Percentiles rank a stretch among this genome's conserved stretches.
These are phyloP conservation scores for Tholera decimalis DNA, from an alignment of 2,888 invertebrate species.

Conservation along the genomic window DNA sequence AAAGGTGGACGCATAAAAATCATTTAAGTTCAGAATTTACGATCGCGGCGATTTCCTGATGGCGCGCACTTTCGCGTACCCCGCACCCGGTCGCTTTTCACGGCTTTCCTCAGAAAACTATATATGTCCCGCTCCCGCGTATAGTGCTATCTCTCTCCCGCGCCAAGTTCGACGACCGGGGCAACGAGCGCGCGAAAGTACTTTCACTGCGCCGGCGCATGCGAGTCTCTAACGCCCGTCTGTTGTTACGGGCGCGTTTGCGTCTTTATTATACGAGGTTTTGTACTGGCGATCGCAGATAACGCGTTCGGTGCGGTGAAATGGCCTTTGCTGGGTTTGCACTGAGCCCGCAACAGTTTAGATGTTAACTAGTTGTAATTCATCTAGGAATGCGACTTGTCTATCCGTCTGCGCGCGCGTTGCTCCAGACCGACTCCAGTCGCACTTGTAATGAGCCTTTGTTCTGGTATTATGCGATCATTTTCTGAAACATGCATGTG, in stretches of 20 bases:
- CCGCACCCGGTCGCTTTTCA: conserved; percentile 81
- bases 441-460: conserved; percentile 63
- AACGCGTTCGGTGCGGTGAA: conserved; percentile 75
- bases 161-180: conserved; percentile 88
- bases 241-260: conserved; percentile 79
- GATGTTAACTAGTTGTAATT: conserved; percentile 81
- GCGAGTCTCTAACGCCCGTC: conserved; percentile 81
- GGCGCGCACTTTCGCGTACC: conserved; percentile 83
- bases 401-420: conserved; percentile 64
- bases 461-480: conserved; percentile 56
- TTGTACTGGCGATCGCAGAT: conserved; percentile 73
- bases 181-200: conserved; percentile 90
- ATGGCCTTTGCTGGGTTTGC: conserved; percentile 73
- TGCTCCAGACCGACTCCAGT: conserved; percentile 49
- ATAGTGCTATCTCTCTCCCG: conserved; percentile 72
- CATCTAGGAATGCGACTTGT: conserved; percentile 83
- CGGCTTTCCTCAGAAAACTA: conserved; percentile 85
- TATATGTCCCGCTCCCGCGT: conserved; percentile 75
- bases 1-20: conserved; percentile 85
- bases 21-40: conserved; percentile 80
- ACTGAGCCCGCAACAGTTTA: conserved; percentile 73
- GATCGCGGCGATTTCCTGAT: conserved; percentile 85
- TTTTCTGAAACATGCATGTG: conserved; percentile 13
- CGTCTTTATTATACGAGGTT: conserved; percentile 77
- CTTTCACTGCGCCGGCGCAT: conserved; percentile 89